A percentile compares a stretch with the other conserved stretches of the same genome.
These are phyloP conservation scores for Daboia siamensis DNA, from an alignment of 2,113 vertebrate species.

Conservation along the genomic window DNA sequence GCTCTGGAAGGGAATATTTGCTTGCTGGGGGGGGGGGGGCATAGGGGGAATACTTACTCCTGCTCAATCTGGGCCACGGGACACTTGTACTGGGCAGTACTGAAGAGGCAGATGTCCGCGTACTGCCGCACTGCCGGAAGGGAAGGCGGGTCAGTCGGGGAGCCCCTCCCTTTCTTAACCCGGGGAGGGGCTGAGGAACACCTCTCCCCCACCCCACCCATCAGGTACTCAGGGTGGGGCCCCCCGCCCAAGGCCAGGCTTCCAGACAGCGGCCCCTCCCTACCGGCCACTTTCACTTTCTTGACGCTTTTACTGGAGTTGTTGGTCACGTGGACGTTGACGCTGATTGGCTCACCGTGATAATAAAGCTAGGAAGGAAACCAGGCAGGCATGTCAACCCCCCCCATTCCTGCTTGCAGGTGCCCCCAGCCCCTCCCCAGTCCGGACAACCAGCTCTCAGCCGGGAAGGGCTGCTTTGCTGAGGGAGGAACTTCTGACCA, in stretches of 20 bases:
- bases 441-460: no score
- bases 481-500: background rate
- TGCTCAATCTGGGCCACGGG: constrained; percentile 86
- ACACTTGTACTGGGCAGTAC: constrained; percentile 92
- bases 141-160: background rate
- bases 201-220: background rate
- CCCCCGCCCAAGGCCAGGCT: background rate
- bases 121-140: constrained; percentile 82
- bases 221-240: background rate
- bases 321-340: constrained; percentile 92
- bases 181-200: background rate
- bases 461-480: background rate
- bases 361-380: constrained; percentile 78
- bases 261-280: background rate
- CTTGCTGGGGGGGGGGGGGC: no score
- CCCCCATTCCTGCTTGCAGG: background rate
- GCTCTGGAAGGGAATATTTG: background rate
- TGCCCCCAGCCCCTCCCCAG: no score
- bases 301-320: constrained; percentile 91
- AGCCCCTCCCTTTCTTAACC: background rate
- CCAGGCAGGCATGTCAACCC: rapidly evolving
- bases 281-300: constrained; percentile 87
- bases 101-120: constrained; percentile 92
- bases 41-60: constrained; percentile 72
- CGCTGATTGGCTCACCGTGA: constrained; percentile 86